A percentile compares a stretch with the other conserved stretches of the same genome.
Evolutionary conservation across 2,113 vertebrate genomes (phyloP).

Genomic region (Tenrec ecaudatus): DNA sequence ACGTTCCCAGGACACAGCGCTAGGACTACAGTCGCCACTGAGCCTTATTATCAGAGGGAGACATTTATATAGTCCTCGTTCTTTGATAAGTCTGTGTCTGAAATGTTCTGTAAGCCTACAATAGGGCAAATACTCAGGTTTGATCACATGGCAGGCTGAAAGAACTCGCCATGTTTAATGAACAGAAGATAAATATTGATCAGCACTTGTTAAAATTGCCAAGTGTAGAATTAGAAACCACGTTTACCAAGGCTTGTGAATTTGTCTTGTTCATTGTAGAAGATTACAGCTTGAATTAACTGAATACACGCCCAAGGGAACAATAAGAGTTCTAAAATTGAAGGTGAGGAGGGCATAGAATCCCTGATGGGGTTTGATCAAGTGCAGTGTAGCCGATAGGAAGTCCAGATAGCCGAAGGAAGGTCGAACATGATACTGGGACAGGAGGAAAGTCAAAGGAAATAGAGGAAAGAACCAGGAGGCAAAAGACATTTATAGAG

Average conservation of each 20-base stretch:
- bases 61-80: slow-evolving; percentile 69
- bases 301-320: background rate
- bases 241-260: slow-evolving; percentile 24
- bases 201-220: slow-evolving; percentile 56
- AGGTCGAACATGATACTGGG: no score
- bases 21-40: slow-evolving; percentile 18
- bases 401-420: no score
- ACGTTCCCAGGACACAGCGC: slow-evolving; percentile 38
- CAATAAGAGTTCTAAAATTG: no score
- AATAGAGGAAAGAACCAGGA: no score
- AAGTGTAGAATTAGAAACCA: background rate
- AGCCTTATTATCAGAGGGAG: slow-evolving; percentile 67
- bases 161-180: slow-evolving; percentile 62
- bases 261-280: slow-evolving; percentile 5
- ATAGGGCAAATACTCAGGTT: slow-evolving; percentile 68
- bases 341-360: no score
- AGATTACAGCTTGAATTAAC: slow-evolving; percentile 23
- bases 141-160: slow-evolving; percentile 52
- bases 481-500: no score
- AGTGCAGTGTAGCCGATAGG: no score
- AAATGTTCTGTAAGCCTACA: slow-evolving; percentile 59
- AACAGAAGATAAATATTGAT: slow-evolving; percentile 76
- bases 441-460: no score
- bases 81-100: slow-evolving; percentile 69
- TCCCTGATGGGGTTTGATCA: no score